Evolutionary conservation across 2,888 invertebrate species (phyloP).

Genomic region (Thysanoteuthis rhombus): DNA sequence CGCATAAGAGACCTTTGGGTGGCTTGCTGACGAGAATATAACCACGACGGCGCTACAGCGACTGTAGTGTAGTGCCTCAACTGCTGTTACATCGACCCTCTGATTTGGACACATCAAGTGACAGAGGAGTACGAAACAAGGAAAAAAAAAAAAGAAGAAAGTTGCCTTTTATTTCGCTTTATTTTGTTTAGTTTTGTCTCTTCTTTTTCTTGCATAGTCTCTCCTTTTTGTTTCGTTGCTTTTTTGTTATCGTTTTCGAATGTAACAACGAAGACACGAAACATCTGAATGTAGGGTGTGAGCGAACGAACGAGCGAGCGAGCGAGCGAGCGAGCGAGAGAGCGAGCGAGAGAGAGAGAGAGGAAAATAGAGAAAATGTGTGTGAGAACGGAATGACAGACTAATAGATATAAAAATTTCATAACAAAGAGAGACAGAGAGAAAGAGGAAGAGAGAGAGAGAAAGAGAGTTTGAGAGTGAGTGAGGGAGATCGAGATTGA

Average conservation of each 20-base stretch:
- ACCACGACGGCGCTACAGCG: background rate
- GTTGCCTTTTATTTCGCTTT: too few relatives aligned
- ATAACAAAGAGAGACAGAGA: background rate
- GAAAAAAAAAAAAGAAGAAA: too few relatives aligned
- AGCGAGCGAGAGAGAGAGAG: background rate
- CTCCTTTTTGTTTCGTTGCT: background rate
- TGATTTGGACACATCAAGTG: background rate
- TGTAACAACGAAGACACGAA: background rate
- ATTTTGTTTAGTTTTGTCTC: background rate
- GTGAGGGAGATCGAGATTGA: background rate
- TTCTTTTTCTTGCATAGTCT: background rate
- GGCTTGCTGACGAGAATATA: background rate
- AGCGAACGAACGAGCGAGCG: background rate
- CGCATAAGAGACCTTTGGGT: background rate
- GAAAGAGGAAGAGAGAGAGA: background rate
- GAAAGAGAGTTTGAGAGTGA: too few relatives aligned
- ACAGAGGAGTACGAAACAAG: background rate
- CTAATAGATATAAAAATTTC: background rate
- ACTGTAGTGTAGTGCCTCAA: background rate
- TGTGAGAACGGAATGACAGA: background rate
- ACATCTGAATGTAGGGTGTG: background rate
- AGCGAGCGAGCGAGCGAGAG: too few relatives aligned
- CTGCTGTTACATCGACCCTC: background rate
- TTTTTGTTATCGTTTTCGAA: background rate
- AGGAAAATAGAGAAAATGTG: constrained; percentile 21